A percentile compares a stretch with the other conserved stretches of the same genome.
These are phyloP conservation scores for Rhabdornis inornatus DNA, from an alignment of 2,113 vertebrate species.

Conservation along the genomic window DNA sequence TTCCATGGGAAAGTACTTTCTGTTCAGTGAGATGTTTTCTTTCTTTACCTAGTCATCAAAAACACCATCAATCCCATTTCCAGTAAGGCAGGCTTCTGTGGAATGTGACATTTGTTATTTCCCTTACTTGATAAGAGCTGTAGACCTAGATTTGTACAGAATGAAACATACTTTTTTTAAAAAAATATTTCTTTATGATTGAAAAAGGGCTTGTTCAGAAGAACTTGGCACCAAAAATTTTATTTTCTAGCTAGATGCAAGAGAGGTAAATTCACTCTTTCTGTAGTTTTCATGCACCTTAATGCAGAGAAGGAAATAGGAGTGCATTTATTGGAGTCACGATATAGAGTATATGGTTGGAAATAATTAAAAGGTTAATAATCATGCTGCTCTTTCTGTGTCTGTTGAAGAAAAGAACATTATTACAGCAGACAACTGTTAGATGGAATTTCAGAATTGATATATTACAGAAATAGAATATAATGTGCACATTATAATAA, in stretches of 20 bases:
- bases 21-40: conserved; percentile 62
- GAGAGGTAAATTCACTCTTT: background rate
- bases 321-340: background rate
- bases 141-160: background rate
- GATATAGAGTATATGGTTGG: background rate
- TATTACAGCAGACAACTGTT: background rate
- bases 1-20: conserved; percentile 68
- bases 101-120: conserved; percentile 30
- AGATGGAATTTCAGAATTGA: background rate
- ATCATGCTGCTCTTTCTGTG: background rate
- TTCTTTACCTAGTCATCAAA: conserved; percentile 63
- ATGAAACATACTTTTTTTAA: background rate
- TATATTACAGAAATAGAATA: background rate
- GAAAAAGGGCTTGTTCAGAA: background rate
- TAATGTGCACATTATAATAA: background rate
- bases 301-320: background rate
- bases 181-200: background rate
- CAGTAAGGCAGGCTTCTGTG: conserved; percentile 36
- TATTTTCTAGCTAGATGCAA: background rate
- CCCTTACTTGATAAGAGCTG: conserved; percentile 27
- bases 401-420: background rate
- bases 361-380: background rate
- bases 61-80: conserved; percentile 47
- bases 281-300: background rate
- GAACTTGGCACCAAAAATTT: background rate